Base-by-base conservation (phyloP, 2,888 invertebrate species). In the Caenorhabditis sulstoni region DNA sequence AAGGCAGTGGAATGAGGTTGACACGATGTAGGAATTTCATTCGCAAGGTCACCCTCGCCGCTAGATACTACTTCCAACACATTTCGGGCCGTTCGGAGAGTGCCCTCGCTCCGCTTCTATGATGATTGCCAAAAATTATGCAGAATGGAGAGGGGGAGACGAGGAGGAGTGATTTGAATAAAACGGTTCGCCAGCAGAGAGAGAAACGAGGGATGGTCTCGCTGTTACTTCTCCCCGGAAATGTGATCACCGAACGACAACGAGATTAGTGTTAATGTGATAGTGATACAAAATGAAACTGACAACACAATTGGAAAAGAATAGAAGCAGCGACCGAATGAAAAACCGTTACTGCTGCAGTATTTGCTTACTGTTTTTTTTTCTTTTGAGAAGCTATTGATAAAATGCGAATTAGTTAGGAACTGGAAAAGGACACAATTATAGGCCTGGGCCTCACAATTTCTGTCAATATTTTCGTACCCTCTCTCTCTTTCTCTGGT, bases 1-100 rank as follows among this genome's bases (percentile, higher is more conserved):
- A 76, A 68, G 66, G 53, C 66, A 66, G 22, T 71, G 59, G 55
- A 77, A 71, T 77, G 77, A 77, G 77, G 77, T 77, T 70, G 77
- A 65, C 58, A 55, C 70, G 70, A 62, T 62, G 70, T 35, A 76
- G 52, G 59, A 70, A 71, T 61, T 65, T 71, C 70, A 77, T 77
- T 68, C 64, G 35, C 76, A 76, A 76, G 76, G 76, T 76, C 76
- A 76, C 66, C 20, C 45, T 52, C 55, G 29, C 73, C 65, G 65
- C 65, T 71, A 64, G 57, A 64, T 45, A 64, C 64, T 73, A 64
- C 55, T 71, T 71, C 62, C 49, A 57, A 61, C 71, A 71, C 55
- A 53, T 61, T 41, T 52, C 61, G 70, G 62, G 29, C 67, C 49
- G 61, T 74, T 66, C 59, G 59, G 44, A 59, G 14, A 59, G 14